These are phyloP conservation scores for Diarsia rubi DNA, from an alignment of 2,888 invertebrate genomes.

Conservation along the genomic window DNA sequence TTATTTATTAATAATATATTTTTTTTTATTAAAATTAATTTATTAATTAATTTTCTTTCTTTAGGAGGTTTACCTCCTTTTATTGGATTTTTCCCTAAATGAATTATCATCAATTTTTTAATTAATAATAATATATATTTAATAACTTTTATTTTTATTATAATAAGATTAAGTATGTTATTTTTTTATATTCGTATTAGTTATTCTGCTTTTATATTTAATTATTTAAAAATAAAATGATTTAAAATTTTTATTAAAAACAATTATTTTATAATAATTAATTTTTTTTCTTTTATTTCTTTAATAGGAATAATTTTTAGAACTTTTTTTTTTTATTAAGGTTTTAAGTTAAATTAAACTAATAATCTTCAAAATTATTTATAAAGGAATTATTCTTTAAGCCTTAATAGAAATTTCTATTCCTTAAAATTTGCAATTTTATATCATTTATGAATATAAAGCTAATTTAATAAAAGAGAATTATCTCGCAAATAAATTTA, in stretches of 20 bases:
- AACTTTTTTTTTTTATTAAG: slow-evolving; percentile 84
- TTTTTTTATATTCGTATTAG: slow-evolving; percentile 90
- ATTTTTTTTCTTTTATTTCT: slow-evolving; percentile 76
- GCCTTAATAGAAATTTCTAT: slow-evolving; percentile 86
- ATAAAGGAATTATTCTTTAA: slow-evolving; percentile 90
- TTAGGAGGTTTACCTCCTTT: slow-evolving; percentile 91
- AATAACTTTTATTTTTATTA: slow-evolving; percentile 85
- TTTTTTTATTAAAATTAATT: slow-evolving; percentile 85
- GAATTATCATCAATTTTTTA: slow-evolving; percentile 90
- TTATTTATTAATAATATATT: slow-evolving; percentile 84
- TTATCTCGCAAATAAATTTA: slow-evolving; percentile 92
- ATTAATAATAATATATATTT: slow-evolving; percentile 83
- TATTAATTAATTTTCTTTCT: slow-evolving; percentile 90
- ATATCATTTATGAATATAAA: slow-evolving; percentile 90
- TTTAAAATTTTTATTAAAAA: slow-evolving; percentile 81
- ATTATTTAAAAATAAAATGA: slow-evolving; percentile 88
- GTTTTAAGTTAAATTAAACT: slow-evolving; percentile 92
- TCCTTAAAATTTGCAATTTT: slow-evolving; percentile 92
- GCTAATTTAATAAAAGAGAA: slow-evolving; percentile 88
- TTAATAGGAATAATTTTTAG: slow-evolving; percentile 78
- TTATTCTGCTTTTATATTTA: slow-evolving; percentile 86
- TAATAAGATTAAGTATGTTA: slow-evolving; percentile 89
- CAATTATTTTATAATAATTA: slow-evolving; percentile 75
- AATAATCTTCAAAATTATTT: slow-evolving; percentile 92
- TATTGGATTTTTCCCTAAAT: slow-evolving; percentile 92